Base-by-base conservation (phyloP, 2,888 invertebrate genomes). In the Eupeodes luniger region DNA sequence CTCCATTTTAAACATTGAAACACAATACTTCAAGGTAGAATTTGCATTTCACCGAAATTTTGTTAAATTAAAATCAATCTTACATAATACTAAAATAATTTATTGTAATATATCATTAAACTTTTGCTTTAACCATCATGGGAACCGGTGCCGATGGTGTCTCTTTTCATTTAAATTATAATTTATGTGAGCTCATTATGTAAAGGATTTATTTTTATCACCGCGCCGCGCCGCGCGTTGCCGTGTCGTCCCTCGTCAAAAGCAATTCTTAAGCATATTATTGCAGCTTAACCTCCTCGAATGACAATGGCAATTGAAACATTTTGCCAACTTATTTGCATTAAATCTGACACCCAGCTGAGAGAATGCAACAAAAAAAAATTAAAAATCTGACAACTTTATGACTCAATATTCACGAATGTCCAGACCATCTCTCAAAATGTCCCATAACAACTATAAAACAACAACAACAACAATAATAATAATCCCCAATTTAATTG, bases 401-500 rank as follows among this genome's bases (percentile, higher is more conserved):
- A 85, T 85, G 81, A 81, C 85, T 88, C 85, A 88, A 88, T 88
- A 78, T 9, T 76, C 66, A 40, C 64, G 70, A 62, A 51, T 40
- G 59, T 49, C 66, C 62, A 59, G 27, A 27, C 27, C 27, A 27
- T 61, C 27, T 55, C 14, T 5, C 19, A 5, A 5, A 36, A 70
- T 67, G 67, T 67, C 69, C 57, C 70, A 69, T 53, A 36, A 53
- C 53, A 51, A 53, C 53, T 34, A 66, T 44, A 62, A 44, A 62
- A 49, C 66, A 49, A 49, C 70, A 53, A 49, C 70, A 53, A 61
- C 36, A 61, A 64, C 12, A 16, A 61, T 36, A 61, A 61, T 19
- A 66, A 88, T 85, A 88, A 88, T 88, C 88, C 85, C 44, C 85
- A 79, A 88, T 74, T 81, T 88, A 81, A 88, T 88, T 85, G 85